A percentile compares a stretch with the other conserved stretches of the same genome.
These are phyloP conservation scores for Radopholus similis DNA, from an alignment of 1,140 invertebrate genomes.

Conservation along the genomic window DNA sequence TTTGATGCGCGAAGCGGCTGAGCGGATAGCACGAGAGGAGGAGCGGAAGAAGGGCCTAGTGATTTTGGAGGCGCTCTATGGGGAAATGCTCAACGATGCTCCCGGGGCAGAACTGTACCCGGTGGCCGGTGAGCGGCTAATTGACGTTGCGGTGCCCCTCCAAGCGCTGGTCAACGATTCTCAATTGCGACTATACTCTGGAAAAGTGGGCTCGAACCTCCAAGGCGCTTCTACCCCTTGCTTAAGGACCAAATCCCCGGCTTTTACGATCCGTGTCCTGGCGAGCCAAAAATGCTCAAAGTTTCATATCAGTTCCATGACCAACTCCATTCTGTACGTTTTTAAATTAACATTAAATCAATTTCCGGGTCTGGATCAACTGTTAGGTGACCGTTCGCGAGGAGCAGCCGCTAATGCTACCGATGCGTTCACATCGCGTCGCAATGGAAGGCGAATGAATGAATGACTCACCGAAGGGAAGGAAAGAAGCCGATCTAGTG, in stretches of 20 bases:
- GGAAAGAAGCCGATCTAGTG: too few relatives aligned
- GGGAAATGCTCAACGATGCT: conserved; percentile 59
- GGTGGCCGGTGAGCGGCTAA: conserved; percentile 66
- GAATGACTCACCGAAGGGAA: too few relatives aligned
- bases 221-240: not conserved
- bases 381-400: conserved; percentile 77
- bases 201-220: conserved; percentile 70
- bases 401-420: conserved; percentile 74
- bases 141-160: conserved; percentile 85
- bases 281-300: conserved; percentile 81
- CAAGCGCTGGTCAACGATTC: conserved; percentile 89
- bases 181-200: conserved; percentile 75
- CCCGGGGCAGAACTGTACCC: conserved; percentile 41
- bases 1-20: conserved; percentile 72
- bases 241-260: conserved; percentile 85
- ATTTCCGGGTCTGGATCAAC: too few relatives aligned
- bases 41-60: conserved; percentile 74
- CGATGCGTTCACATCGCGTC: conserved; percentile 63
- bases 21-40: conserved; percentile 69
- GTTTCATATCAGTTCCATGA: conserved; percentile 81
- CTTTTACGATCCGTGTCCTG: conserved; percentile 91
- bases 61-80: conserved; percentile 77
- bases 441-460: not conserved
- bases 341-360: too few relatives aligned
- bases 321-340: conserved; percentile 74